Evolutionary conservation across 1,140 invertebrate species (phyloP), one percentile per base, ranked within the genome.

Genomic region (Colletes latitarsis): DNA sequence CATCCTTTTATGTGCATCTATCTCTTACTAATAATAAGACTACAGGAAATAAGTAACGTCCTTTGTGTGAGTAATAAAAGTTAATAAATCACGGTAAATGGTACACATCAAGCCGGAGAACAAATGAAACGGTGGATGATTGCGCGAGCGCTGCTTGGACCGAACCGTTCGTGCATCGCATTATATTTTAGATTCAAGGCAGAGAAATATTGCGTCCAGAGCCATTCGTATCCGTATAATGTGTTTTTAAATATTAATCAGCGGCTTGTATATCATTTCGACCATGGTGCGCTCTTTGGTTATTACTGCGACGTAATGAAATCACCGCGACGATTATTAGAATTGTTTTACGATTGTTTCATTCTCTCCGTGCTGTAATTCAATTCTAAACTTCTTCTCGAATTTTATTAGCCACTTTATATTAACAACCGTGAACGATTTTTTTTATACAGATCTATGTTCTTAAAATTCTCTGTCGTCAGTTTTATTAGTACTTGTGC

Each of bases 51-150:
- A 77, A 58, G 58, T 69, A 69, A 60, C 17, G 19, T 46, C 6
- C 10, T 41, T n/a, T 6, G 52, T 30, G 41, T 17, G 62, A 75
- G 39, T 66, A 75, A 55, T 75, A 69, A 69, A 69, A 49, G 19
- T 39, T 30, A 39, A 68, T 77, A 69, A 77, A 68, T 77, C 63
- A 58, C 9, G 39, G 49, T 21, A 55, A 76, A 52, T 43, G 52
- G 30, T 21, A 30, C 19, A 30, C 39, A 57, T 46, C n/a, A 4
- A 15, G 30, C 43, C 30, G n/a, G 21, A 30, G 63, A 68, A 46
- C 52, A 68, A 77, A 68, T 57, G 19, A 58, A 77, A 46, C 10
- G 14, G 21, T 41, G 43, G 30, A 53, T 17, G n/a, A 75, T 43
- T 43, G 49, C 39, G 39, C 30, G 21, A 12, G 30, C 41, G 10